Percentiles rank a stretch among this genome's conserved stretches.
Evolutionary conservation across 2,797 vertebrate genomes (phyloP).

Genomic region (Pterois miles): DNA sequence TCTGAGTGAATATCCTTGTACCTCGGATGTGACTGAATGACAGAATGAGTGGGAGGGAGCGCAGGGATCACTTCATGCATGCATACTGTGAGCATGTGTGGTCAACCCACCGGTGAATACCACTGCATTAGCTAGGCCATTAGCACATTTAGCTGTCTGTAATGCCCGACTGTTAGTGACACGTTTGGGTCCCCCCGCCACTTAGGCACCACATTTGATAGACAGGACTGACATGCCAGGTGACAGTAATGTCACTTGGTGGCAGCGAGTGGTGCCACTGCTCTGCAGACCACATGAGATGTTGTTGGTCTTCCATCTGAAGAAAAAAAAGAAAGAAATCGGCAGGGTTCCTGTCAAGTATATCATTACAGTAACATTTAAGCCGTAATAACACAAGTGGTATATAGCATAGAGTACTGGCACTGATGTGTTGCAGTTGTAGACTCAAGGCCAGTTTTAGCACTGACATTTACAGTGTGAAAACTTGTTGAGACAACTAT

Average conservation of each 20-base stretch:
- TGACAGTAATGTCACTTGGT: slow-evolving; percentile 76
- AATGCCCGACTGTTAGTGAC: slow-evolving; percentile 81
- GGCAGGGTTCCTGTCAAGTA: background rate
- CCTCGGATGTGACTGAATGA: slow-evolving; percentile 62
- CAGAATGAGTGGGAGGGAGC: slow-evolving; percentile 51
- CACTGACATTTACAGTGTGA: slow-evolving; percentile 6
- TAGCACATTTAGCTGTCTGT: slow-evolving; percentile 80
- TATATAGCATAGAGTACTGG: background rate
- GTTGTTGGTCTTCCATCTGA: slow-evolving; percentile 27
- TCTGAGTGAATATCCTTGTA: slow-evolving; percentile 77
- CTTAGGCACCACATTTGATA: slow-evolving; percentile 74
- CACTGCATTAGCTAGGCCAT: slow-evolving; percentile 83
- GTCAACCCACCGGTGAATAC: slow-evolving; percentile 79
- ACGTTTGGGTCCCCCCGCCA: slow-evolving; percentile 77
- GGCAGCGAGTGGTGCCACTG: slow-evolving; percentile 33
- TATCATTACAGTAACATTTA: slow-evolving; percentile 16
- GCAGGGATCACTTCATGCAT: slow-evolving; percentile 41
- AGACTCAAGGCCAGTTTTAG: background rate
- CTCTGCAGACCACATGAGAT: slow-evolving; percentile 28
- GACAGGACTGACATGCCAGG: slow-evolving; percentile 79
- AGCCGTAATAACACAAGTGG: background rate
- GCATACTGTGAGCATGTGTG: slow-evolving; percentile 34
- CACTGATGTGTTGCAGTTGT: background rate
- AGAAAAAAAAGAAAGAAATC: background rate
- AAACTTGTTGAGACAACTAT: background rate